Base-by-base conservation (phyloP, 2,113 vertebrate genomes). In the Emydura subglobosa region DNA sequence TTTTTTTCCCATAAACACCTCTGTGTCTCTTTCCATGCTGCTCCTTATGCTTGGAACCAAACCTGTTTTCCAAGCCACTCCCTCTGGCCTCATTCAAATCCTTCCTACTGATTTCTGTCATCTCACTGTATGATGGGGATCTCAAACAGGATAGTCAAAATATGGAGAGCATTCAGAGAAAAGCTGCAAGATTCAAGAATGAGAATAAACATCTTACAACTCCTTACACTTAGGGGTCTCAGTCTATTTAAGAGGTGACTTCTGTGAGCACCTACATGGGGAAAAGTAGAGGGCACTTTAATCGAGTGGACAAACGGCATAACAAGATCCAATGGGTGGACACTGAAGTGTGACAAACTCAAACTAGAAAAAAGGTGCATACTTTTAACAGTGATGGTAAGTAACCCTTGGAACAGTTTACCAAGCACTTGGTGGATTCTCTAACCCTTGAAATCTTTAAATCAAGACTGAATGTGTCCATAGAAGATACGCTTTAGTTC, bases 161-260 rank as follows among this genome's bases (percentile, higher is more conserved):
- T 21, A n/a, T n/a, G 65, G 65, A 21, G n/a, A 72, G 34, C 65
- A 39, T 72, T 72, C 65, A 39, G 65, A 72, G 65, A 65, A 65
- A 16, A 19, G 31, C 61, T n/a, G 61, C 61, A 65, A n/a, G 61
- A 65, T n/a, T n/a, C 61, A 65, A 65, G 31, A 65, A 17, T 65
- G 65, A 55, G 19, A 61, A 50, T 42, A 79, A 0, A 0, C 0
- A 0, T 55, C 39, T 91, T 74, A 91, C 55, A 16, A 16, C 16
- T 17, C 17, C 44, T 5, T 21, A 72, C 8, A n/a, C 34, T 72
- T 72, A 72, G 34, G n/a, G 3, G 34, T 39, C 5, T 51, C 72
- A 86, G 55, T n/a, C 17, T 22, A 50, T 0, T 0, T 31, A 29
- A 53, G 65, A 86, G 74, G 13, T 24, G 74, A 78, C 24, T 78